Percentiles rank a stretch among this genome's conserved stretches.
phyloP scores from a whole-genome alignment of 1,140 invertebrate genomes.

The Drosophila littoralis region DNA sequence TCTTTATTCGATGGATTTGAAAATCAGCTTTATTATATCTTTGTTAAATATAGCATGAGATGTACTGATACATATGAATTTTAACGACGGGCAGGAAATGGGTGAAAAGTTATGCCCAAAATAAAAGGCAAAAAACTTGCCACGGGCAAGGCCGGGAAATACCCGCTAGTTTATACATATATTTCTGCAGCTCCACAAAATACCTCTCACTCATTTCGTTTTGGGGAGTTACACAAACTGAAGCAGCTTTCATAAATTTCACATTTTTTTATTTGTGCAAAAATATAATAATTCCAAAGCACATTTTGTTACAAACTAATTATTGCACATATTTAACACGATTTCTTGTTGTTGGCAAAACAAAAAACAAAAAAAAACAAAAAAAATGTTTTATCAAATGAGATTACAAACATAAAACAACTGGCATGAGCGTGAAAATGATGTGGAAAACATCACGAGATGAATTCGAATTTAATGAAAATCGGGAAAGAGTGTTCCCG shows the following conservation, averaged over 20 bases:
- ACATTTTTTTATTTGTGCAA: slow-evolving; percentile 63
- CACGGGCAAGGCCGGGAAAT: too few species aligned
- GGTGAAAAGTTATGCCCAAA: too few species aligned
- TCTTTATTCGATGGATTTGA: too few species aligned
- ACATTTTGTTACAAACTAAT: slow-evolving; percentile 53
- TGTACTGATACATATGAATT: too few species aligned
- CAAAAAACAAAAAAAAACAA: slow-evolving; percentile 19
- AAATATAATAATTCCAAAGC: slow-evolving; percentile 56
- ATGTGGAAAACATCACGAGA: slow-evolving; percentile 22
- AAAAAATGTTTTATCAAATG: slow-evolving; percentile 29
- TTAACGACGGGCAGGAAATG: too few species aligned
- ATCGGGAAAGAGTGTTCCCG: slow-evolving; percentile 1
- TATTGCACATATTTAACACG: slow-evolving; percentile 65
- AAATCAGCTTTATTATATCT: too few species aligned
- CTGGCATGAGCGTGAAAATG: slow-evolving; percentile 19
- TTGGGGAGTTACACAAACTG: background rate
- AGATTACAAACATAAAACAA: slow-evolving; percentile 31
- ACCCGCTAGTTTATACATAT: too few species aligned
- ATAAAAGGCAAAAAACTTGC: too few species aligned
- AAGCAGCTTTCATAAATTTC: slow-evolving; percentile 13
- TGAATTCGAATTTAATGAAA: slow-evolving; percentile 26
- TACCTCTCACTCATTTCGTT: background rate
- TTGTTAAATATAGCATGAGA: too few species aligned
- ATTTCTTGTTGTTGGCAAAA: slow-evolving; percentile 42
- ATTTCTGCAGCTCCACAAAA: too few species aligned